These are phyloP conservation scores for Drosophila birchii DNA, from an alignment of 2,888 invertebrate species.

Conservation along the genomic window DNA sequence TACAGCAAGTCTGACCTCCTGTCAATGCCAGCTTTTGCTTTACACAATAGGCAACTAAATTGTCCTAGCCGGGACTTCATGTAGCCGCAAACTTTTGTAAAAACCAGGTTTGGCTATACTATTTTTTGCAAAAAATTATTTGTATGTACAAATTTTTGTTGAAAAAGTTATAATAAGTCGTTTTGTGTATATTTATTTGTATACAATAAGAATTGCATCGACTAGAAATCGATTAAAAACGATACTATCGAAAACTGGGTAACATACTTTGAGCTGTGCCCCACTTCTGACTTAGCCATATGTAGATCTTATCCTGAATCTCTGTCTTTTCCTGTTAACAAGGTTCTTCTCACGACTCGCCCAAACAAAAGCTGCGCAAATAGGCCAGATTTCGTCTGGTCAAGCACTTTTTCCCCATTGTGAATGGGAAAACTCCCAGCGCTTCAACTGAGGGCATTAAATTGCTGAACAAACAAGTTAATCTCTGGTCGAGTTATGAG, in stretches of 20 bases:
- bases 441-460: conserved; percentile 35
- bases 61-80: no score
- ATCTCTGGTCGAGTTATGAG: conserved; percentile 61
- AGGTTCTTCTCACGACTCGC: conserved; percentile 32
- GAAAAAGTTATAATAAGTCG: no score
- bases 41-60: no score
- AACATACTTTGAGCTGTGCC: not conserved
- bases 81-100: not conserved
- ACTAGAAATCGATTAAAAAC: not conserved
- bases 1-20: no score
- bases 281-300: not conserved
- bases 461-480: conserved; percentile 62
- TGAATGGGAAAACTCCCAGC: conserved; percentile 24
- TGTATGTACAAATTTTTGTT: no score
- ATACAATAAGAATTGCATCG: not conserved
- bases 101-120: no score
- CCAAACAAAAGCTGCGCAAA: conserved; percentile 35
- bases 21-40: no score
- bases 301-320: not conserved
- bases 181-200: not conserved
- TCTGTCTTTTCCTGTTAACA: not conserved
- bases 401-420: not conserved
- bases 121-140: no score
- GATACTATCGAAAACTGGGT: not conserved
- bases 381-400: conserved; percentile 35